phyloP scores from a whole-genome alignment of 2,113 vertebrate genomes.

The Corynorhinus townsendii region DNA sequence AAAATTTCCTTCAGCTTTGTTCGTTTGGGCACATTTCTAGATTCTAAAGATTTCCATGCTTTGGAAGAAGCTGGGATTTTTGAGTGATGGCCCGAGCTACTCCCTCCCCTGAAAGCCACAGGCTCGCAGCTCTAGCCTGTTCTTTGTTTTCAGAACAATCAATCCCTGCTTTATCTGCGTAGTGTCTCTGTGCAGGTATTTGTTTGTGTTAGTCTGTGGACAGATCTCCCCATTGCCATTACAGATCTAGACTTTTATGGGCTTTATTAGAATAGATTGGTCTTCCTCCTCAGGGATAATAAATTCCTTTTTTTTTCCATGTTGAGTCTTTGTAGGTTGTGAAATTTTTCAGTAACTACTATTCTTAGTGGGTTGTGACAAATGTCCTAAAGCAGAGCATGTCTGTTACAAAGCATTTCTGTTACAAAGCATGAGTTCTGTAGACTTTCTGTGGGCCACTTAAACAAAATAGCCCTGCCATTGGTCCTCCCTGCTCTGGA shows the following conservation, averaged over 20 bases:
- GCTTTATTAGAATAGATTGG: not conserved
- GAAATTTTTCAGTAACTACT: not conserved
- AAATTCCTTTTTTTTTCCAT: not conserved
- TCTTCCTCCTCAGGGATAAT: not conserved
- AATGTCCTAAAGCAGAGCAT: not conserved
- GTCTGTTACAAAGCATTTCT: not conserved
- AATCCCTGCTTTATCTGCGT: not conserved
- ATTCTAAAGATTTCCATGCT: not conserved
- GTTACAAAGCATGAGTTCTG: not conserved
- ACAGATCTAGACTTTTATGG: not conserved
- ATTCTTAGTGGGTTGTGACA: not conserved
- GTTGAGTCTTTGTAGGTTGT: not conserved
- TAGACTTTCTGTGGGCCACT: not conserved
- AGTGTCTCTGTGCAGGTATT: not conserved
- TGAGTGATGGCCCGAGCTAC: not conserved
- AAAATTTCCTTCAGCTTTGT: not conserved
- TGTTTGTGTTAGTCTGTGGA: not conserved
- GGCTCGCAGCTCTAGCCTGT: not conserved
- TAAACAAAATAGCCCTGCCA: not conserved
- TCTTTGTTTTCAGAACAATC: not conserved
- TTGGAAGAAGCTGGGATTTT: not conserved
- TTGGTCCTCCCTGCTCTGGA: not conserved
- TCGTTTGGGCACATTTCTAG: not conserved
- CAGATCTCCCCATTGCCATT: not conserved
- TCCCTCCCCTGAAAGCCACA: accelerated